A percentile compares a stretch with the other conserved stretches of the same genome.
These are phyloP conservation scores for Threskiornis aethiopicus DNA, from an alignment of 2,797 vertebrate species.

Conservation along the genomic window DNA sequence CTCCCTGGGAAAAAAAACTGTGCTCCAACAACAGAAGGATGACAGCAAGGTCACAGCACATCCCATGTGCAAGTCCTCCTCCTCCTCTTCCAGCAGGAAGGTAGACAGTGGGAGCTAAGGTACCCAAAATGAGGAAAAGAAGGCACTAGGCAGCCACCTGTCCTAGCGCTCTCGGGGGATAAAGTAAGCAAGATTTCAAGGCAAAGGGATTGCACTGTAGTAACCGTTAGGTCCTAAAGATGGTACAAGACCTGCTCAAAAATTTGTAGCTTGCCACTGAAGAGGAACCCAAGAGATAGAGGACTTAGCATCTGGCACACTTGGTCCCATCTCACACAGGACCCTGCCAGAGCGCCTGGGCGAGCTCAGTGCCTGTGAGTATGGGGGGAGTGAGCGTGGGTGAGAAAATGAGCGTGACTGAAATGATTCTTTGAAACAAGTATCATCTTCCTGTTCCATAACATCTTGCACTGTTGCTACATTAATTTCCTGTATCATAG, in stretches of 20 bases:
- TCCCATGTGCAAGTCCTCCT: not conserved
- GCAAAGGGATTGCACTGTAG: not conserved
- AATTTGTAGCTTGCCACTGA: not conserved
- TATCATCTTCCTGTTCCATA: not conserved
- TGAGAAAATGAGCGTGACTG: not conserved
- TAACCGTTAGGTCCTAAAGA: not conserved
- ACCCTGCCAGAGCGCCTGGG: not conserved
- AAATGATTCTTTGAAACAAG: fast-evolving
- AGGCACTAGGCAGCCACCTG: not conserved
- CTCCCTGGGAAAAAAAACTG: not conserved
- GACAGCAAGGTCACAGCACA: not conserved
- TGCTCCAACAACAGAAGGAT: not conserved
- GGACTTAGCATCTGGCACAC: not conserved
- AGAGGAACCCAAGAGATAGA: not conserved
- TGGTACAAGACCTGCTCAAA: not conserved
- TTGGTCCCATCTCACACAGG: not conserved
- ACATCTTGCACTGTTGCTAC: not conserved
- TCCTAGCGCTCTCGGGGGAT: not conserved
- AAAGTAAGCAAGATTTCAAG: not conserved
- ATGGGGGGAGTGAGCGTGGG: fast-evolving
- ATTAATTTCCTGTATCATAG: not conserved
- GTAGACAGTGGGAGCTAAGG: not conserved
- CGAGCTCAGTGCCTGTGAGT: not conserved
- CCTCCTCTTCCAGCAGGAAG: not conserved
- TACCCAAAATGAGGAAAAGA: not conserved